Percentiles rank a stretch among this genome's conserved stretches.
Evolutionary conservation across 1,140 invertebrate genomes (phyloP).

Genomic region (Penaeus japonicus): DNA sequence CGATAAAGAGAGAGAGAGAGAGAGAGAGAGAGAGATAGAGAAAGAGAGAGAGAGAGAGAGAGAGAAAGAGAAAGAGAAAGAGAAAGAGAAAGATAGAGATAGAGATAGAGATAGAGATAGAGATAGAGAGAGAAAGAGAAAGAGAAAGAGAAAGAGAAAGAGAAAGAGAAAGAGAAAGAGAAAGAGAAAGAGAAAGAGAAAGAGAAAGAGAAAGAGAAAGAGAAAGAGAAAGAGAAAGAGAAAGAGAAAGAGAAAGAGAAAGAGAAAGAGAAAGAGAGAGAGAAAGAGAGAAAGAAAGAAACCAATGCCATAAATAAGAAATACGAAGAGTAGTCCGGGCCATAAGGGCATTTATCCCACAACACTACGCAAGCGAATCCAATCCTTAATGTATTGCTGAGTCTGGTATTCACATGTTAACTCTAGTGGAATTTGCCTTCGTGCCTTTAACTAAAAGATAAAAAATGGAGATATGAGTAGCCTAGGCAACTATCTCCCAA

Average conservation of each 20-base stretch:
- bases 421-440: too few species aligned
- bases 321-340: neutral
- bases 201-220: neutral
- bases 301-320: neutral
- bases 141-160: neutral
- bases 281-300: neutral
- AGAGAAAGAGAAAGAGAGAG: neutral
- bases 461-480: too few species aligned
- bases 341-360: neutral
- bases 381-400: too few species aligned
- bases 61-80: neutral
- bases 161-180: neutral
- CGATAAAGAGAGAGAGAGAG: neutral
- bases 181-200: neutral
- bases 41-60: neutral
- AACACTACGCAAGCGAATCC: too few species aligned
- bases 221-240: neutral
- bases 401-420: too few species aligned
- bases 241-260: neutral
- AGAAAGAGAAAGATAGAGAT: too few species aligned
- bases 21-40: neutral
- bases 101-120: neutral
- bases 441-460: too few species aligned
- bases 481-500: too few species aligned
- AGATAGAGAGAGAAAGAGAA: neutral